These are phyloP conservation scores for Drosophila bifasciata DNA, from an alignment of 1,140 invertebrate genomes.

Conservation along the genomic window DNA sequence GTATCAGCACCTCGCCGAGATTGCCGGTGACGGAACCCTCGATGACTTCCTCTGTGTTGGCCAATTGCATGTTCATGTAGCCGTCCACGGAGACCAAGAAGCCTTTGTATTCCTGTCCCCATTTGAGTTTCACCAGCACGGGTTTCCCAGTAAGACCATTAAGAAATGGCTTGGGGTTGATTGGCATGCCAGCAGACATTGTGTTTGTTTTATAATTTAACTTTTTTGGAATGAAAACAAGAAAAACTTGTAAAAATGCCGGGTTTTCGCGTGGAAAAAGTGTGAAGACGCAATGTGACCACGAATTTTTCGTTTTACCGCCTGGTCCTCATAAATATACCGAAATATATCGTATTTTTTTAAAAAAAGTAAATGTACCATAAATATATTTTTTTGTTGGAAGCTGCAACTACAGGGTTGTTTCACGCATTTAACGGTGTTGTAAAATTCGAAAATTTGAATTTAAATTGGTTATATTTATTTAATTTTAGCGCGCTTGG, in stretches of 20 bases:
- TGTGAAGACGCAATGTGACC: conserved; percentile 22
- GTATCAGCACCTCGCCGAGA: conserved; percentile 97
- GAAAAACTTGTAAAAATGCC: conserved; percentile 41
- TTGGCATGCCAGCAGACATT: conserved; percentile 94
- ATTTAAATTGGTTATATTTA: conserved; percentile 3
- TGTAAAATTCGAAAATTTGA: conserved; percentile 10
- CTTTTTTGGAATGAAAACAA: conserved; percentile 32
- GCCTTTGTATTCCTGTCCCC: conserved; percentile 99
- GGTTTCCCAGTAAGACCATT: conserved; percentile 99
- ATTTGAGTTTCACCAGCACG: conserved; percentile 99
- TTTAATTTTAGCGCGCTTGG: conserved; percentile 82
- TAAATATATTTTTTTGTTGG: too few species aligned
- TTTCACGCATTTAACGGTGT: conserved; percentile 10
- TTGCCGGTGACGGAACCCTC: conserved; percentile 96
- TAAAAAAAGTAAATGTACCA: too few species aligned
- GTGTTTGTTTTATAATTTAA: conserved; percentile 60
- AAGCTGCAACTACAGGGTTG: background rate
- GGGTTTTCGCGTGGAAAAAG: conserved; percentile 66
- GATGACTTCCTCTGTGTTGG: conserved; percentile 99
- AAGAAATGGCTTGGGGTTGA: conserved; percentile 99
- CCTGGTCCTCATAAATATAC: too few species aligned
- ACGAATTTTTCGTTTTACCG: background rate
- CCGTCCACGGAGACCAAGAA: conserved; percentile 98
- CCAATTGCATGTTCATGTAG: conserved; percentile 99
- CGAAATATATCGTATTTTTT: too few species aligned